Conservation (phyloP, 2,797 vertebrate species). For the Falco rusticolus region DNA sequence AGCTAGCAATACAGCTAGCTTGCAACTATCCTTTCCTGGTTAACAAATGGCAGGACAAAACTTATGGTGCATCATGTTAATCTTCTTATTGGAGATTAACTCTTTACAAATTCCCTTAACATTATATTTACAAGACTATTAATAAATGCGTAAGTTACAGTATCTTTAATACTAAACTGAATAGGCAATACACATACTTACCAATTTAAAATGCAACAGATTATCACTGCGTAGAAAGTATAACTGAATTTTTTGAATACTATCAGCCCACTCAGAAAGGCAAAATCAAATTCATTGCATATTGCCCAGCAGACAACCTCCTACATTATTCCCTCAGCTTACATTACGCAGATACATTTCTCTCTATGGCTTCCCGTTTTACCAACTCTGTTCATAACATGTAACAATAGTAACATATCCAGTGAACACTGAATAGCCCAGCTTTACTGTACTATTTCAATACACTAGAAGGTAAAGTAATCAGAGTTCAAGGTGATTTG, state of each 20-base stretch:
- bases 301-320: conserved; percentile 79
- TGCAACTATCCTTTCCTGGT: conserved; percentile 61
- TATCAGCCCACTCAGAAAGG: conserved; percentile 85
- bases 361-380: conserved; percentile 28
- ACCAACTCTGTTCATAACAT: not conserved
- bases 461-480: conserved; percentile 2
- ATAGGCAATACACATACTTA: not conserved
- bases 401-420: not conserved
- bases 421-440: not conserved
- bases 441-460: not conserved
- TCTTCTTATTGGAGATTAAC: conserved; percentile 43
- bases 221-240: conserved; percentile 51
- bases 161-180: not conserved
- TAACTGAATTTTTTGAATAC: conserved; percentile 84
- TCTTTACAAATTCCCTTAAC: conserved; percentile 7
- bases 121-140: not conserved
- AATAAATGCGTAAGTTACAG: not conserved
- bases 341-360: conserved; percentile 45
- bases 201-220: conserved; percentile 38
- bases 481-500: not conserved
- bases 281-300: conserved; percentile 86
- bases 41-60: conserved; percentile 65
- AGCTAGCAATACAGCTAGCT: conserved; percentile 61
- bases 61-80: conserved; percentile 32
- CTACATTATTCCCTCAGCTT: conserved; percentile 86